phyloP scores from a whole-genome alignment of 2,888 invertebrate species.

The Herminia tarsipennalis region DNA sequence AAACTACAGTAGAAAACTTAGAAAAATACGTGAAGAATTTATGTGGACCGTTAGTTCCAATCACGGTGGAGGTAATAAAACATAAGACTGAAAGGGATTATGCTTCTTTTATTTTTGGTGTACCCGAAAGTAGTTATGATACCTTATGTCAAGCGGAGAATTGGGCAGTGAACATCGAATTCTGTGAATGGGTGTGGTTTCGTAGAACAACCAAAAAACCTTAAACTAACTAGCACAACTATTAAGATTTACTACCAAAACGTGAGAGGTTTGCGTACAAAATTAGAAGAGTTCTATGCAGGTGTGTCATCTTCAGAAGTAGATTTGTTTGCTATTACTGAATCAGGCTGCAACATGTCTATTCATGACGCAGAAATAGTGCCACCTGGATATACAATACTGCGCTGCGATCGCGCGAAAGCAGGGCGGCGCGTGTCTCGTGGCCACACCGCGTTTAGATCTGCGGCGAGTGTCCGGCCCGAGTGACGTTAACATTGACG shows the following conservation, averaged over 20 bases:
- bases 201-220: neutral
- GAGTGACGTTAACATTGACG: conserved; percentile 6
- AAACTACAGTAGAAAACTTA: neutral
- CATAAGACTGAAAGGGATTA: conserved; percentile 4
- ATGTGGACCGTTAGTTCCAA: too few relatives aligned
- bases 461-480: conserved; percentile 3
- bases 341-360: conserved; percentile 1
- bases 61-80: conserved; percentile 1
- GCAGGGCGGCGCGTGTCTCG: conserved; percentile 13
- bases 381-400: conserved; percentile 1
- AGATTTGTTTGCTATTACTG: conserved; percentile 2
- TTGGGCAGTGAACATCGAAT: conserved; percentile 2
- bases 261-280: conserved; percentile 2
- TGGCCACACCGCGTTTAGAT: conserved; percentile 14
- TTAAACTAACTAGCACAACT: neutral
- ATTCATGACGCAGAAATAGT: conserved; percentile 2
- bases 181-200: conserved; percentile 6
- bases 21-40: conserved; percentile 3
- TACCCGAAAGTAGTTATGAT: neutral
- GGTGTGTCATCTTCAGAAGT: neutral
- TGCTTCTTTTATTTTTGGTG: too few relatives aligned
- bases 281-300: neutral
- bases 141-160: neutral
- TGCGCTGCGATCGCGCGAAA: conserved; percentile 4
- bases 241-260: conserved; percentile 2